Evolutionary conservation across 2,888 invertebrate species (phyloP).

Genomic region (Oegoconia quadripuncta): DNA sequence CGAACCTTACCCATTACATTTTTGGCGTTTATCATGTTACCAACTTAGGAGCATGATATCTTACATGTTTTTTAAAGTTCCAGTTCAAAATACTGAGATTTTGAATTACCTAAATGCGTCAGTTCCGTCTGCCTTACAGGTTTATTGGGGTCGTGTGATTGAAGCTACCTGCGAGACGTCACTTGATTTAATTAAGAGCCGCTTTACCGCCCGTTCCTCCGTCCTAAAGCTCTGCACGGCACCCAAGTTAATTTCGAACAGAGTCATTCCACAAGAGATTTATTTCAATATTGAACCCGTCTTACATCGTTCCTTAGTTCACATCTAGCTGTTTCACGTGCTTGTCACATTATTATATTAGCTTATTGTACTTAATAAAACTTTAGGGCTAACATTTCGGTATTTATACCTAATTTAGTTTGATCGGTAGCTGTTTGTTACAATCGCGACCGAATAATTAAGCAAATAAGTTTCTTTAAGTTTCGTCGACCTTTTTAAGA

Average conservation of each 20-base stretch:
- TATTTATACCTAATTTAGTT: too few relatives aligned
- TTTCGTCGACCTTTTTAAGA: slow-evolving; percentile 2
- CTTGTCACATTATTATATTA: slow-evolving; percentile 1
- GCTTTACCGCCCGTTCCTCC: slow-evolving; percentile 72
- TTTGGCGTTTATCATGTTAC: too few relatives aligned
- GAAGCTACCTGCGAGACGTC: slow-evolving; percentile 73
- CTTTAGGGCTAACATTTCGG: too few relatives aligned
- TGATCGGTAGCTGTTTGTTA: too few relatives aligned
- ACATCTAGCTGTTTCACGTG: slow-evolving; percentile 3
- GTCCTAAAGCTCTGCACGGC: slow-evolving; percentile 60
- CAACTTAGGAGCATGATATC: too few relatives aligned
- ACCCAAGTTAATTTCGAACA: slow-evolving; percentile 65
- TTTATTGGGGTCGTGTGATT: slow-evolving; percentile 77
- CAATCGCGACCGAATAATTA: too few relatives aligned
- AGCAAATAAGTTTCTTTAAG: too few relatives aligned
- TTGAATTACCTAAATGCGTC: slow-evolving; percentile 13
- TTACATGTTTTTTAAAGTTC: background rate
- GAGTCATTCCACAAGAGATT: slow-evolving; percentile 66
- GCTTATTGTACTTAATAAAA: background rate
- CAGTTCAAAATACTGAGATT: background rate
- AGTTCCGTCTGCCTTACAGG: slow-evolving; percentile 55
- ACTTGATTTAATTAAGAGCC: slow-evolving; percentile 78
- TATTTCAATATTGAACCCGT: slow-evolving; percentile 65
- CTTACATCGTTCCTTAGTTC: slow-evolving; percentile 7
- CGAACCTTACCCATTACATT: too few relatives aligned